Evolutionary conservation across 1,140 invertebrate genomes (phyloP).

Genomic region (Drosophila arizonae): DNA sequence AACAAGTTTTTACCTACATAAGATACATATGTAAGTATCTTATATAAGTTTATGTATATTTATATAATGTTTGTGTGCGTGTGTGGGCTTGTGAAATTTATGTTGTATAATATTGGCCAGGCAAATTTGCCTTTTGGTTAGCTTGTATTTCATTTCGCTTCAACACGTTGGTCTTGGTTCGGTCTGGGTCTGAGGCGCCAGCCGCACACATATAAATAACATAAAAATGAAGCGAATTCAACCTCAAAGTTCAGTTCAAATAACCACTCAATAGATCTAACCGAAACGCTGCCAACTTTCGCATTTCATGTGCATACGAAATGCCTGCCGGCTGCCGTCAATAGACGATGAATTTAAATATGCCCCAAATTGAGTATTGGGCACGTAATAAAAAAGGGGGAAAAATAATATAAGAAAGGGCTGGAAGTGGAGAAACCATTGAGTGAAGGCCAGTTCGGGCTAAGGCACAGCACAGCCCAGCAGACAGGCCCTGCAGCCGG

Average conservation of each 20-base stretch:
- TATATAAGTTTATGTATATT: constrained; percentile 9
- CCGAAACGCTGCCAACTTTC: constrained; percentile 48
- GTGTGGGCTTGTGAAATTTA: constrained; percentile 53
- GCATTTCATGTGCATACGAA: constrained; percentile 70
- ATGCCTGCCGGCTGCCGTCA: constrained; percentile 68
- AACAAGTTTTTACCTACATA: constrained; percentile 69
- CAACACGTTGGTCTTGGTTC: constrained; percentile 40
- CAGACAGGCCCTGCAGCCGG: constrained; percentile 22
- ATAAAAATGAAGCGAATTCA: constrained; percentile 80
- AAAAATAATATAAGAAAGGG: constrained; percentile 26
- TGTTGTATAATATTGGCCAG: constrained; percentile 41
- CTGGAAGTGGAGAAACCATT: not conserved
- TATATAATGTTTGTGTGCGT: not conserved
- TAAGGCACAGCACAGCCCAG: constrained; percentile 6
- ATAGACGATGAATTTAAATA: constrained; percentile 82
- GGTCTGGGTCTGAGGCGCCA: not conserved
- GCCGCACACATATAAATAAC: constrained; percentile 61
- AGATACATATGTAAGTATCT: constrained; percentile 25
- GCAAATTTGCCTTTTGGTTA: constrained; percentile 39
- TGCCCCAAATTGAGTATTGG: constrained; percentile 80
- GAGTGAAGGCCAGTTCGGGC: constrained; percentile 11
- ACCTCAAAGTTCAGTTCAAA: constrained; percentile 79
- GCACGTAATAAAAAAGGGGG: constrained; percentile 70
- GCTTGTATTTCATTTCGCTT: constrained; percentile 61
- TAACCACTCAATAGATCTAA: constrained; percentile 79